phyloP scores from a whole-genome alignment of 2,888 invertebrate genomes.

The Acanthopleura granulata region DNA sequence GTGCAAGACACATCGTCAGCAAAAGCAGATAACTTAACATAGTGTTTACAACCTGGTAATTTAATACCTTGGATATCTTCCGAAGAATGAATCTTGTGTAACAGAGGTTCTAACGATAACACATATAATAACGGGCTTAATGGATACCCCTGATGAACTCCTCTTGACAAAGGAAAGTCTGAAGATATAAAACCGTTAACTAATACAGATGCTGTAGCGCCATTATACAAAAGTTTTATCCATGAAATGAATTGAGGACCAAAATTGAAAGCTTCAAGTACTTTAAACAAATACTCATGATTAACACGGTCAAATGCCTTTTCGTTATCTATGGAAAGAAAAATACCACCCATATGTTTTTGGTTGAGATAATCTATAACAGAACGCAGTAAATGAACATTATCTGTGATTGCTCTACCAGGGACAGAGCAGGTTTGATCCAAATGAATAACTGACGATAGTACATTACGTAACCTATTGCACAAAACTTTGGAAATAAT shows the following conservation, averaged over 20 bases:
- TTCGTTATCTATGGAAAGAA: constrained; percentile 40
- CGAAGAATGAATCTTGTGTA: not conserved
- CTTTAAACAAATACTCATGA: constrained; percentile 36
- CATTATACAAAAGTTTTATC: constrained; percentile 37
- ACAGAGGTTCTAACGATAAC: not conserved
- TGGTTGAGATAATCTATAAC: constrained; percentile 36
- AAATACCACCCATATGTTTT: constrained; percentile 31
- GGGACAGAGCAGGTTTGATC: constrained; percentile 41
- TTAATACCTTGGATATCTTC: constrained; percentile 25
- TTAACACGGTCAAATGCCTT: constrained; percentile 44
- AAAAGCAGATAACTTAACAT: constrained; percentile 22
- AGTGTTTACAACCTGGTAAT: constrained; percentile 21
- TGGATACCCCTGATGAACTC: constrained; percentile 4
- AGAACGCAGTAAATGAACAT: constrained; percentile 36
- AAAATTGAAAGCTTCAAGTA: constrained; percentile 37
- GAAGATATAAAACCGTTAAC: constrained; percentile 15
- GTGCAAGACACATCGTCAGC: constrained; percentile 26
- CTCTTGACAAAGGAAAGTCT: not conserved
- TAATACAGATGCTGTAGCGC: not conserved
- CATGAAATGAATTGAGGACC: constrained; percentile 31
- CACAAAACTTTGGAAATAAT: constrained; percentile 37
- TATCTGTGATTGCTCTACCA: constrained; percentile 41
- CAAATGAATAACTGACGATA: constrained; percentile 29
- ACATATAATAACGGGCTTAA: constrained; percentile 10
- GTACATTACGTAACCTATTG: constrained; percentile 31